Conservation (phyloP, 2,797 vertebrate species). For the Linurgus olivaceus region DNA sequence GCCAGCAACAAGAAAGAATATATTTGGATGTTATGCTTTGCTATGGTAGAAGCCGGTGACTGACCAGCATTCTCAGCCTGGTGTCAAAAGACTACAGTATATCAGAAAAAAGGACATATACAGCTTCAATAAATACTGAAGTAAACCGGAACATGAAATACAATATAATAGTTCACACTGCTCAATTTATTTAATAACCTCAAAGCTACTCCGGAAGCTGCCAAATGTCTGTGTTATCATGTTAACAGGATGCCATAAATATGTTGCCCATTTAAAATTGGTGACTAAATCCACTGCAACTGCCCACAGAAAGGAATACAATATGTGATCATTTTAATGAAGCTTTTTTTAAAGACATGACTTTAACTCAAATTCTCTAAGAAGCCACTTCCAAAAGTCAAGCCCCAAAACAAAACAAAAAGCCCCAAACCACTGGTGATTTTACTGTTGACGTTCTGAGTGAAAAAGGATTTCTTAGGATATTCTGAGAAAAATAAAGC, state of each 20-base stretch:
- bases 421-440: not conserved
- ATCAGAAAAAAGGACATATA: not conserved
- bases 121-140: not conserved
- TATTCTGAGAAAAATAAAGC: not conserved
- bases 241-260: not conserved
- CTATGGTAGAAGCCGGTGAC: not conserved
- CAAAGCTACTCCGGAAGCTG: not conserved
- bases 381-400: not conserved
- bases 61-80: not conserved
- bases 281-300: not conserved
- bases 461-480: not conserved
- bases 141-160: not conserved
- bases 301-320: not conserved
- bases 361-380: not conserved
- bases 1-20: not conserved
- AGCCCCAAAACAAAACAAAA: not conserved
- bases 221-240: not conserved
- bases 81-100: not conserved
- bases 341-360: not conserved
- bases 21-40: not conserved
- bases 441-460: not conserved
- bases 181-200: not conserved
- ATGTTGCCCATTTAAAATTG: not conserved
- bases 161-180: not conserved
- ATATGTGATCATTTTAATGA: not conserved